A percentile compares a stretch with the other conserved stretches of the same genome.
These are phyloP conservation scores for Poecilia velifera DNA, from an alignment of 2,797 vertebrate species.

Conservation along the genomic window DNA sequence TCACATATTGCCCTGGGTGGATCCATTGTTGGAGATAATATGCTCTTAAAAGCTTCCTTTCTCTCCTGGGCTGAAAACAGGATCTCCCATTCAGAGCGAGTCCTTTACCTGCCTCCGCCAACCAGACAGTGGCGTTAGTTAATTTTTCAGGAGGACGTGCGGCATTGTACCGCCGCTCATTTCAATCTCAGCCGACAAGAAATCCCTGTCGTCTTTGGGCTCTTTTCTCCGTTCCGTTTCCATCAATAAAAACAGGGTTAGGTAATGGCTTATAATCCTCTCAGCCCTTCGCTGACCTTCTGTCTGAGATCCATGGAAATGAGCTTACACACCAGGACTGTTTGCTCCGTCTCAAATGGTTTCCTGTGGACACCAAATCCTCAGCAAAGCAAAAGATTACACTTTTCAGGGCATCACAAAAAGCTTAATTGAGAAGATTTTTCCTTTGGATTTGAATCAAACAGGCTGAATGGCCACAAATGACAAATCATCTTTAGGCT, in stretches of 20 bases:
- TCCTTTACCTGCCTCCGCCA: constrained; percentile 49
- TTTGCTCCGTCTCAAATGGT: constrained; percentile 33
- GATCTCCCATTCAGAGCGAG: constrained; percentile 52
- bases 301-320: constrained; percentile 60
- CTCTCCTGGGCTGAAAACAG: constrained; percentile 53
- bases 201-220: constrained; percentile 21
- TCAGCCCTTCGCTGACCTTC: constrained; percentile 38
- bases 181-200: constrained; percentile 18
- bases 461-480: constrained; percentile 27
- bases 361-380: constrained; percentile 20
- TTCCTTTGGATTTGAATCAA: constrained; percentile 33
- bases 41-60: constrained; percentile 69
- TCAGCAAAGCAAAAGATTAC: constrained; percentile 33
- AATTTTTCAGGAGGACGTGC: constrained; percentile 50
- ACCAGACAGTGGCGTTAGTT: constrained; percentile 60
- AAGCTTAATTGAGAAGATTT: constrained; percentile 48
- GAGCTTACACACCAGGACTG: constrained; percentile 28
- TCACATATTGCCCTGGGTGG: constrained; percentile 52
- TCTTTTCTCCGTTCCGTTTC: constrained; percentile 33
- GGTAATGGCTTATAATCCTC: constrained; percentile 51
- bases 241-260: constrained; percentile 51
- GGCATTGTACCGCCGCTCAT: constrained; percentile 44
- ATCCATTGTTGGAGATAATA: constrained; percentile 69
- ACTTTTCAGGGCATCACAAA: constrained; percentile 30
- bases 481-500: constrained; percentile 35